These are phyloP conservation scores for Atrina japonica DNA, from an alignment of 2,888 invertebrate species.

Conservation along the genomic window DNA sequence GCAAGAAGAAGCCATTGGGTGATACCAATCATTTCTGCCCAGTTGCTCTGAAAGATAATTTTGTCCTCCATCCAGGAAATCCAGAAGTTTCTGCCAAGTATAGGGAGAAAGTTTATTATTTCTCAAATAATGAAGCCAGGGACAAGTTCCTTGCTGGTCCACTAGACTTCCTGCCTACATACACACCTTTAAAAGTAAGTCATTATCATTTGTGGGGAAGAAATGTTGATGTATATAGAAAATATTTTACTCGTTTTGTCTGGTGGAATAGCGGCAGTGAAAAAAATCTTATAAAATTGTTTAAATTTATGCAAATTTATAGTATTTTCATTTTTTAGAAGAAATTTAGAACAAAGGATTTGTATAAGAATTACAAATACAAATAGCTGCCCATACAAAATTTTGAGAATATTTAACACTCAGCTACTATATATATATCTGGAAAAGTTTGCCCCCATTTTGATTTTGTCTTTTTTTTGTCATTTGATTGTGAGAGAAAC, in stretches of 20 bases:
- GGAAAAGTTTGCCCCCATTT: no score
- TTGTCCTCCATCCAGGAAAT: constrained; percentile 79
- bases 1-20: constrained; percentile 78
- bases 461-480: no score
- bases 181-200: constrained; percentile 71
- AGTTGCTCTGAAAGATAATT: constrained; percentile 76
- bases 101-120: constrained; percentile 79
- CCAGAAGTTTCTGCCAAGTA: constrained; percentile 78
- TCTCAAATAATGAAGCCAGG: constrained; percentile 74
- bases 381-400: no score
- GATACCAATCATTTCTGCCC: constrained; percentile 81
- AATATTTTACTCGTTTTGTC: background rate
- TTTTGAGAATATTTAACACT: no score
- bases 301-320: no score
- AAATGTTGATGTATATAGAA: background rate
- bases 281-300: no score
- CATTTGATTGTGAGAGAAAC: no score
- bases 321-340: no score
- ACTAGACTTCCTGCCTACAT: constrained; percentile 69
- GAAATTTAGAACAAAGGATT: no score
- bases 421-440: no score
- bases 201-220: background rate
- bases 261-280: no score
- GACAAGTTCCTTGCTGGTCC: constrained; percentile 78
- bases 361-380: no score